Conservation (phyloP, 2,113 vertebrate species). For the Corydoras sp. region DNA sequence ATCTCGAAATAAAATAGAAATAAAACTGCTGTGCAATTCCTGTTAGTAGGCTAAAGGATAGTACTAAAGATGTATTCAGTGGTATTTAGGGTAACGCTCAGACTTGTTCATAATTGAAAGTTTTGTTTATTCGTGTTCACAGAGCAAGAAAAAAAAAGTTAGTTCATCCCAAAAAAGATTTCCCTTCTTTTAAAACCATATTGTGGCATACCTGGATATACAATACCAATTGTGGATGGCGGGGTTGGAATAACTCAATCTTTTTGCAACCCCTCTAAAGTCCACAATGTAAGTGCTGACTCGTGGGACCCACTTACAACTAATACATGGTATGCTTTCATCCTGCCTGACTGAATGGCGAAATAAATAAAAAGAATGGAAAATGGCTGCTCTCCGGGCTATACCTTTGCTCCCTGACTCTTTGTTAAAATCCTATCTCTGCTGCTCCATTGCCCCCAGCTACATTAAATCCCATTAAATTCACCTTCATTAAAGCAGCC, state of each 20-base stretch:
- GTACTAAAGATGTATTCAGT: background rate
- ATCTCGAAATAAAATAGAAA: background rate
- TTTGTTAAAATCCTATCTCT: slow-evolving; percentile 79
- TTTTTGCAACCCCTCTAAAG: slow-evolving; percentile 45
- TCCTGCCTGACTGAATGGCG: slow-evolving; percentile 60
- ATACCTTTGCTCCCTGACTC: slow-evolving; percentile 71
- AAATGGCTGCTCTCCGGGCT: slow-evolving; percentile 67
- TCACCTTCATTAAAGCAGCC: slow-evolving; percentile 79
- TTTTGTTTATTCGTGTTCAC: slow-evolving; percentile 18
- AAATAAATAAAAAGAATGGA: slow-evolving; percentile 73
- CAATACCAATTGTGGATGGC: slow-evolving; percentile 44
- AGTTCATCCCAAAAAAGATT: slow-evolving; percentile 24
- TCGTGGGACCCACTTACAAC: slow-evolving; percentile 61
- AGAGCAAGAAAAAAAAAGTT: slow-evolving; percentile 31
- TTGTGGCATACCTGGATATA: slow-evolving; percentile 37
- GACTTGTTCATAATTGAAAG: background rate
- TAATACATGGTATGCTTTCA: slow-evolving; percentile 59
- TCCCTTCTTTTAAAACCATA: slow-evolving; percentile 36
- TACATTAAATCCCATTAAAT: slow-evolving; percentile 82
- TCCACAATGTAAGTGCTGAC: slow-evolving; percentile 54
- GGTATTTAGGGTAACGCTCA: background rate
- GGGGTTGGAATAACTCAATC: slow-evolving; percentile 44
- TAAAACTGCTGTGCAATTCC: background rate
- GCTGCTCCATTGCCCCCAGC: slow-evolving; percentile 74
- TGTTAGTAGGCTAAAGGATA: background rate